phyloP scores from a whole-genome alignment of 2,888 invertebrate species.

The Euzophera pinguis region DNA sequence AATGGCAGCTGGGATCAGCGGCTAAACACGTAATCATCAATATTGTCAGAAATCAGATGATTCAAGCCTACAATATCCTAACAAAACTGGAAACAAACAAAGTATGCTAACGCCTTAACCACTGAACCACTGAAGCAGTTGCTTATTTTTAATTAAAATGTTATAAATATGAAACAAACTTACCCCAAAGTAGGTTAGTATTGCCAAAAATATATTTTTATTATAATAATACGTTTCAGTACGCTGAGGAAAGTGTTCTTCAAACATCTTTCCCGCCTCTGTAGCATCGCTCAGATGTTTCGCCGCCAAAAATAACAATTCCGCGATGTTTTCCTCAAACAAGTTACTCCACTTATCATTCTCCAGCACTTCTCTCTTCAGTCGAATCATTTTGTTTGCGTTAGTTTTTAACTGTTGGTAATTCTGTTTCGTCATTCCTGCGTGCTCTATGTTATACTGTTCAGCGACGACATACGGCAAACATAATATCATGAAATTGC shows the following conservation, averaged over 20 bases:
- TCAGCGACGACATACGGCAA: conserved; percentile 60
- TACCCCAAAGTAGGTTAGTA: conserved; percentile 69
- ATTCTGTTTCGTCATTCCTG: conserved; percentile 26
- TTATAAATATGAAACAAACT: conserved; percentile 27
- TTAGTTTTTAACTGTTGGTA: conserved; percentile 33
- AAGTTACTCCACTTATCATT: conserved; percentile 57
- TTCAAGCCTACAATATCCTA: too few species aligned
- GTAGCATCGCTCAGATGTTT: conserved; percentile 54
- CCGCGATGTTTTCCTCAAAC: conserved; percentile 60
- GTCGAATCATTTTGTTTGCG: conserved; percentile 50
- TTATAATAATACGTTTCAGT: conserved; percentile 61
- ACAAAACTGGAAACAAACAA: too few species aligned
- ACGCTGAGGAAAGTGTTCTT: conserved; percentile 41
- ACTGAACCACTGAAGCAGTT: too few species aligned
- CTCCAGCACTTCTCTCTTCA: conserved; percentile 48
- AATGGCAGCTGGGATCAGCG: too few species aligned
- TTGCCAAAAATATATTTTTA: conserved; percentile 48
- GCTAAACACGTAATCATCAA: too few species aligned
- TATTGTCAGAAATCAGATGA: too few species aligned
- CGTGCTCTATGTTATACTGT: conserved; percentile 46
- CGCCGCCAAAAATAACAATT: conserved; percentile 49
- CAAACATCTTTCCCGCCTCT: conserved; percentile 45
- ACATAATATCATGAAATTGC: conserved; percentile 54
- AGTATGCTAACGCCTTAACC: too few species aligned
- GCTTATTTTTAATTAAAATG: not conserved